Evolutionary conservation across 2,113 vertebrate genomes (phyloP).

Genomic region (Solea senegalensis): DNA sequence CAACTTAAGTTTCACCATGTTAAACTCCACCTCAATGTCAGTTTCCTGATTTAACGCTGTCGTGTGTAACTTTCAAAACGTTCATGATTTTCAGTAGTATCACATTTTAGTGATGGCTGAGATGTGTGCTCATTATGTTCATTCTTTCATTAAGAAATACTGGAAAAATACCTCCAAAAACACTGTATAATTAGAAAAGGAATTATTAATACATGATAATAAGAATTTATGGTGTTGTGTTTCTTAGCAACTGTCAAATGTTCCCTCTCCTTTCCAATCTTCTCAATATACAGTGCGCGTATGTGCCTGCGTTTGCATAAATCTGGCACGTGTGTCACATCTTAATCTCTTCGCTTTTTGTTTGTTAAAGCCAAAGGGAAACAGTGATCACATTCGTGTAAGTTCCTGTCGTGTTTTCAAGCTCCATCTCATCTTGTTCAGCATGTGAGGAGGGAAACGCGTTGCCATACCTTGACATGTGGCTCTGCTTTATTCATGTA

Average conservation of each 20-base stretch:
- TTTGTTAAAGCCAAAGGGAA: not conserved
- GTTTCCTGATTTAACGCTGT: no score
- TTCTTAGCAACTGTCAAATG: constrained; percentile 71
- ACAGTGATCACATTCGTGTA: not conserved
- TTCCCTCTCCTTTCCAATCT: constrained; percentile 50
- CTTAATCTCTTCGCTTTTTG: constrained; percentile 21
- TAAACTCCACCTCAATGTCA: no score
- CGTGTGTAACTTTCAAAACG: no score
- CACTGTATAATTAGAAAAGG: no score
- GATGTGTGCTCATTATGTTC: no score
- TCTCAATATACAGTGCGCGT: constrained; percentile 31
- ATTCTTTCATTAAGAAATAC: no score
- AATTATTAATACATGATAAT: not conserved
- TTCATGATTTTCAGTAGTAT: no score
- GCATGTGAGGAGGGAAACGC: no score
- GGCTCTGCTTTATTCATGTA: not conserved
- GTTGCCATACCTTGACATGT: not conserved
- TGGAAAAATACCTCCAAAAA: no score
- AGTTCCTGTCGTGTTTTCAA: constrained; percentile 3
- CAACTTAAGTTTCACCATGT: no score
- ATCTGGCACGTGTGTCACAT: constrained; percentile 27
- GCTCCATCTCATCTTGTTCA: not conserved
- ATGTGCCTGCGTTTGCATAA: constrained; percentile 53
- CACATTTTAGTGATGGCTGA: no score
- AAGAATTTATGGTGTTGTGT: constrained; percentile 60